These are phyloP conservation scores for Balaenoptera acutorostrata DNA, from an alignment of 2,113 vertebrate species.

Conservation along the genomic window DNA sequence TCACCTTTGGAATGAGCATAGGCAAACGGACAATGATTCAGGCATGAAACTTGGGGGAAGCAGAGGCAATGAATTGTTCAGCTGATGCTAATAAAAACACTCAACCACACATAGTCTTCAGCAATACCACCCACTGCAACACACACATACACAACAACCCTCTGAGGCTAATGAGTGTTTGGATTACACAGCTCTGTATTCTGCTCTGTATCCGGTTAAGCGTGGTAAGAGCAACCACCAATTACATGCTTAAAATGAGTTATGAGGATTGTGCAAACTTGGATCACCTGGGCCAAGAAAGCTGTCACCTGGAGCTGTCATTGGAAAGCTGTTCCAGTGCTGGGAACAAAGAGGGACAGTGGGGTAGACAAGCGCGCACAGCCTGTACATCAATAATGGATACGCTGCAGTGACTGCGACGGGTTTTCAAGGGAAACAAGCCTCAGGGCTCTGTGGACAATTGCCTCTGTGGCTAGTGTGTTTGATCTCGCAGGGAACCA, in stretches of 20 bases:
- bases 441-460: background rate
- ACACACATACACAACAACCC: background rate
- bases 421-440: background rate
- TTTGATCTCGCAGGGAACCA: background rate
- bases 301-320: background rate
- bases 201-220: background rate
- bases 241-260: background rate
- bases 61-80: background rate
- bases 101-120: background rate
- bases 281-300: background rate
- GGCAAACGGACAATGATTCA: background rate
- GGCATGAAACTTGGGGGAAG: background rate
- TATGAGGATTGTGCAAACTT: background rate
- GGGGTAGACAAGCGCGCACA: too few species aligned
- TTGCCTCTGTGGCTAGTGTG: background rate
- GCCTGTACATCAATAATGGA: background rate
- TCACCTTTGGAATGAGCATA: background rate
- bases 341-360: background rate
- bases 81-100: background rate
- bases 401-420: background rate
- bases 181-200: background rate
- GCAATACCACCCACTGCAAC: background rate
- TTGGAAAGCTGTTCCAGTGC: background rate
- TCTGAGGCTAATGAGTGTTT: background rate
- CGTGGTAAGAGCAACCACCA: background rate